These are phyloP conservation scores for Parauchenoglanis punctatus DNA, from an alignment of 2,797 vertebrate species.

Conservation along the genomic window DNA sequence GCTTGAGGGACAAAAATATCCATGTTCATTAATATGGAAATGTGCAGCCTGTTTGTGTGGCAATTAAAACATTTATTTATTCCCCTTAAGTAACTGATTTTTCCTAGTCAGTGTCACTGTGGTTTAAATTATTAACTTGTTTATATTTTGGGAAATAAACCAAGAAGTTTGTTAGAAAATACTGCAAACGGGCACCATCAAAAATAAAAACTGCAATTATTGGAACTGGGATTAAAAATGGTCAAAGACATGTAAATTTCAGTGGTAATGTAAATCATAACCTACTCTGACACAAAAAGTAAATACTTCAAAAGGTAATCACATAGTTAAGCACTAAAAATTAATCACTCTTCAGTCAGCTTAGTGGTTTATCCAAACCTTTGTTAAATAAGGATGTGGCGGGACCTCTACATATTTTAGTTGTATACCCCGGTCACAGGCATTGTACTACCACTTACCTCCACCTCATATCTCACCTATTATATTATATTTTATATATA, in stretches of 20 bases:
- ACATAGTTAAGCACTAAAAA: neutral
- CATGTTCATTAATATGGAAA: neutral
- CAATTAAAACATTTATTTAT: neutral
- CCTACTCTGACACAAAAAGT: neutral
- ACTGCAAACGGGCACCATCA: neutral
- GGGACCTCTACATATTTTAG: neutral
- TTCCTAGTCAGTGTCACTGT: neutral
- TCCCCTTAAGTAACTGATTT: neutral
- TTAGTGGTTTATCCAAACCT: neutral
- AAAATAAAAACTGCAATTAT: neutral
- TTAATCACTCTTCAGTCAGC: neutral
- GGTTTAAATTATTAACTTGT: neutral
- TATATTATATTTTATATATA: no score
- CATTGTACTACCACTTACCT: neutral
- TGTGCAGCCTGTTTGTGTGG: neutral
- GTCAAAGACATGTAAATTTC: neutral
- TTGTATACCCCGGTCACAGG: neutral
- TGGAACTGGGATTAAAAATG: neutral
- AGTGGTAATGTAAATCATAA: neutral
- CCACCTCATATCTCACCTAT: no score
- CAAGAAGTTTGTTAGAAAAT: neutral
- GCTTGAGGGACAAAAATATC: neutral
- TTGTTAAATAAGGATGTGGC: neutral
- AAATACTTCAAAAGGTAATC: neutral
- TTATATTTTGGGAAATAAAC: neutral